Percentiles rank a stretch among this genome's conserved stretches.
Conservation (phyloP, 1,140 invertebrate genomes). For the Mycetomoellerius zeteki region DNA sequence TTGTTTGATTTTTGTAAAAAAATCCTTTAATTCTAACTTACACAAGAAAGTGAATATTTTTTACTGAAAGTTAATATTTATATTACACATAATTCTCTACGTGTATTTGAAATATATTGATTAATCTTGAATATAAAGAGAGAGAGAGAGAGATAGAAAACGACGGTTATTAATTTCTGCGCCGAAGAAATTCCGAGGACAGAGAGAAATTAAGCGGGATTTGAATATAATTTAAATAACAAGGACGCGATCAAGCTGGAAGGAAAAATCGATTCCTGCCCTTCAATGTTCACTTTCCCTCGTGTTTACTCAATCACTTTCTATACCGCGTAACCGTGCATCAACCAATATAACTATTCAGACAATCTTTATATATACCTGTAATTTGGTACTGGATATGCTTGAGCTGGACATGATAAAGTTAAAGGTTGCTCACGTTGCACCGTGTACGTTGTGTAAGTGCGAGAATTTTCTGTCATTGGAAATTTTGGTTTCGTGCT, state of each 20-base stretch:
- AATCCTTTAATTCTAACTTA: background rate
- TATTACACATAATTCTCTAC: background rate
- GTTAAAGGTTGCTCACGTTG: slow-evolving; percentile 87
- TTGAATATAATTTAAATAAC: slow-evolving; percentile 49
- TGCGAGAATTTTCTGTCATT: slow-evolving; percentile 89
- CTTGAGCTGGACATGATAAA: slow-evolving; percentile 89
- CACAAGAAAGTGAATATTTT: background rate
- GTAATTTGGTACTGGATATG: slow-evolving; percentile 88
- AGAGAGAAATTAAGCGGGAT: slow-evolving; percentile 10
- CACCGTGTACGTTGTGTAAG: slow-evolving; percentile 80
- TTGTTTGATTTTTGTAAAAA: too few species aligned
- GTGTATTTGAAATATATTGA: background rate
- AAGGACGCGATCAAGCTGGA: slow-evolving; percentile 27
- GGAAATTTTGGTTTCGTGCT: slow-evolving; percentile 92
- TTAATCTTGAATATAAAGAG: background rate
- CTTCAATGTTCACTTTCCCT: slow-evolving; percentile 39
- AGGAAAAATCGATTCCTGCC: slow-evolving; percentile 47
- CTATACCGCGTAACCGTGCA: background rate
- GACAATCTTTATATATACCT: slow-evolving; percentile 63
- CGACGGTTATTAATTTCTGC: slow-evolving; percentile 1
- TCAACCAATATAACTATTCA: background rate
- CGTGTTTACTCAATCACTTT: slow-evolving; percentile 24
- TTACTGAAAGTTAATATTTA: too few species aligned
- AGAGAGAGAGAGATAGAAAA: too few species aligned
- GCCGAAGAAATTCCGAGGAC: background rate